Evolutionary conservation across 2,888 invertebrate species (phyloP).

Genomic region (Drosophila pseudotakahashii): DNA sequence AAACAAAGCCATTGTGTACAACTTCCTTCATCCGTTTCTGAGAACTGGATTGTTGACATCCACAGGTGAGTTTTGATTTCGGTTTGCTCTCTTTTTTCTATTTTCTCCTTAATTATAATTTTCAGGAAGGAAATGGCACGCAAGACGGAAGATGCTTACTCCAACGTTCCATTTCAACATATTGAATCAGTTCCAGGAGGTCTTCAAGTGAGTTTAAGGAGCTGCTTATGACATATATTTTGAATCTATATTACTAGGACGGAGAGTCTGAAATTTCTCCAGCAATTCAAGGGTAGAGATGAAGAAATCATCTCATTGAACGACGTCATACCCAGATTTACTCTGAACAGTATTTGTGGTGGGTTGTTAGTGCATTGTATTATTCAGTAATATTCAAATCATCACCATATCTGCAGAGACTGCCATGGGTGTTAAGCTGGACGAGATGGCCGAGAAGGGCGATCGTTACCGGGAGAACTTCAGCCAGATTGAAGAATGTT

Average conservation of each 20-base stretch:
- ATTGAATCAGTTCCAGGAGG: constrained; percentile 73
- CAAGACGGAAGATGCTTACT: constrained; percentile 78
- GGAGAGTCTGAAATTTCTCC: constrained; percentile 76
- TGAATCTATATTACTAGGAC: constrained; percentile 48
- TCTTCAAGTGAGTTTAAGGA: constrained; percentile 68
- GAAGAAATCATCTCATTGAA: constrained; percentile 58
- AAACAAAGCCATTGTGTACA: constrained; percentile 68
- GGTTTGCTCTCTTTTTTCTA: too few relatives aligned
- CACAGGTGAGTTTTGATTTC: constrained; percentile 47
- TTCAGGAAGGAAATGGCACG: constrained; percentile 78
- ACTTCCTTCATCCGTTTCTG: constrained; percentile 72
- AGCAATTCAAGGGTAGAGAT: constrained; percentile 47
- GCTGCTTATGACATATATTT: not conserved
- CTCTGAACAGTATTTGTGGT: constrained; percentile 79
- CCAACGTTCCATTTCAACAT: constrained; percentile 82
- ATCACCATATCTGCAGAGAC: constrained; percentile 63
- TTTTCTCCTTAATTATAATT: not conserved
- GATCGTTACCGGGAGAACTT: constrained; percentile 73
- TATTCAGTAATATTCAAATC: not conserved
- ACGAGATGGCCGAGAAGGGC: constrained; percentile 73
- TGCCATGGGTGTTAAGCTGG: constrained; percentile 76
- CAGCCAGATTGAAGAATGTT: constrained; percentile 66
- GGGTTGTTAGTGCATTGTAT: constrained; percentile 7
- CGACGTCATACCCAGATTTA: constrained; percentile 77
- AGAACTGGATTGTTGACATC: constrained; percentile 73